These are phyloP conservation scores for Actenoides lindsayi DNA, from an alignment of 2,113 vertebrate genomes.

Conservation along the genomic window DNA sequence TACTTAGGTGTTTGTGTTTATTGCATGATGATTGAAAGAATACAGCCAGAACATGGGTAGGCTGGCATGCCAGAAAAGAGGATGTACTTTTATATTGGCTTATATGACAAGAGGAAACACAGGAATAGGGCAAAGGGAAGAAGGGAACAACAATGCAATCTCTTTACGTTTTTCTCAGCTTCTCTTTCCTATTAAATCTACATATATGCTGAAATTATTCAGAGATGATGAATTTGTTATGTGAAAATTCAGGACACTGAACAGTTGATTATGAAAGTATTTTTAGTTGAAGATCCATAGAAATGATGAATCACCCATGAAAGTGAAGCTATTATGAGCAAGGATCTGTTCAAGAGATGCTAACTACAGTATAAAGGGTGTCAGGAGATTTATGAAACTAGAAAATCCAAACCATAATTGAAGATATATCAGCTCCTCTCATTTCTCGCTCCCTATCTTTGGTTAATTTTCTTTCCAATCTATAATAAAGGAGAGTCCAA, in stretches of 20 bases:
- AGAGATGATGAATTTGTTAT: background rate
- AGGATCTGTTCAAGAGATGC: background rate
- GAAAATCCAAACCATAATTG: background rate
- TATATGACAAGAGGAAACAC: background rate
- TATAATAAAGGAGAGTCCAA: background rate
- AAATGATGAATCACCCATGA: background rate
- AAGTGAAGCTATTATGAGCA: background rate
- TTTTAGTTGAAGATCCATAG: background rate
- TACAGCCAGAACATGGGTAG: background rate
- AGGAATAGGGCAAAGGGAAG: background rate
- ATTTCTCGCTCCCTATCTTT: background rate
- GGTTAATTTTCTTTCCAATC: background rate
- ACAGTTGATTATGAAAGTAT: background rate
- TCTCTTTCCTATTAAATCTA: background rate
- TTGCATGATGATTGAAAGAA: background rate
- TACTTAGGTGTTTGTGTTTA: background rate
- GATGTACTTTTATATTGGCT: background rate
- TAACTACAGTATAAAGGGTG: background rate
- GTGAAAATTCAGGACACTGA: background rate
- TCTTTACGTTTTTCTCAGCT: background rate
- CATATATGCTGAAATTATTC: background rate
- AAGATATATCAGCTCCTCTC: background rate
- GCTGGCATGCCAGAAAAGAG: background rate
- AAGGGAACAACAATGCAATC: background rate
- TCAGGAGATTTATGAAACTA: background rate